phyloP scores from a whole-genome alignment of 2,888 invertebrate genomes.

The Bibio marci region DNA sequence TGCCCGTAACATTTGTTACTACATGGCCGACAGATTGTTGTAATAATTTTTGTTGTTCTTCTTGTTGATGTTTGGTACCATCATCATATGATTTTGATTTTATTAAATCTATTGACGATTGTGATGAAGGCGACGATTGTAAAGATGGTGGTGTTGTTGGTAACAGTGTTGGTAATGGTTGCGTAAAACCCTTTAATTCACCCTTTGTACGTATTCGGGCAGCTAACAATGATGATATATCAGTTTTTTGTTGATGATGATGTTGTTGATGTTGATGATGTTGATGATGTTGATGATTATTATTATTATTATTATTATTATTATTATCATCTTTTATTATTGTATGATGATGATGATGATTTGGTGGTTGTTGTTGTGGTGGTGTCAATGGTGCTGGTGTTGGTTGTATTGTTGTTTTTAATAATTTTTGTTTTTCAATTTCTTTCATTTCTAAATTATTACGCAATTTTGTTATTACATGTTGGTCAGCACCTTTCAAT shows the following conservation, averaged over 20 bases:
- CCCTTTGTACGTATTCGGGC: conserved; percentile 74
- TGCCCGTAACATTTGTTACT: too few relatives aligned
- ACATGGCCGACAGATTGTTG: too few relatives aligned
- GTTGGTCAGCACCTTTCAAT: conserved; percentile 41
- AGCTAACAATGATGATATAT: conserved; percentile 42
- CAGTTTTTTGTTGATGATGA: conserved; percentile 13
- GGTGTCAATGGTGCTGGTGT: neutral
- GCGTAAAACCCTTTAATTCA: conserved; percentile 48
- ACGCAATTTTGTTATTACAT: conserved; percentile 50
- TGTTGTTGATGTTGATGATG: too few relatives aligned
- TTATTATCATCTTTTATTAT: too few relatives aligned
- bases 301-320: too few relatives aligned
- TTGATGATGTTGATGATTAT: too few relatives aligned
- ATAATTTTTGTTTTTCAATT: conserved; percentile 32
- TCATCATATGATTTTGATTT: conserved; percentile 18
- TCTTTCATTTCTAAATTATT: conserved; percentile 52
- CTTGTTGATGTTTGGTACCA: too few relatives aligned
- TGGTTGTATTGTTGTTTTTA: conserved; percentile 10
- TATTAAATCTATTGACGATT: conserved; percentile 15
- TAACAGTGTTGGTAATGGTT: conserved; percentile 12
- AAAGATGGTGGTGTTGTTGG: conserved; percentile 22
- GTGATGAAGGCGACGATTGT: conserved; percentile 25
- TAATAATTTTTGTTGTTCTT: too few relatives aligned
- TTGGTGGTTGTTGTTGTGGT: too few relatives aligned
- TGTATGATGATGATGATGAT: too few relatives aligned